Conservation (phyloP, 2,113 vertebrate species). For the Pelmatolapia mariae region DNA sequence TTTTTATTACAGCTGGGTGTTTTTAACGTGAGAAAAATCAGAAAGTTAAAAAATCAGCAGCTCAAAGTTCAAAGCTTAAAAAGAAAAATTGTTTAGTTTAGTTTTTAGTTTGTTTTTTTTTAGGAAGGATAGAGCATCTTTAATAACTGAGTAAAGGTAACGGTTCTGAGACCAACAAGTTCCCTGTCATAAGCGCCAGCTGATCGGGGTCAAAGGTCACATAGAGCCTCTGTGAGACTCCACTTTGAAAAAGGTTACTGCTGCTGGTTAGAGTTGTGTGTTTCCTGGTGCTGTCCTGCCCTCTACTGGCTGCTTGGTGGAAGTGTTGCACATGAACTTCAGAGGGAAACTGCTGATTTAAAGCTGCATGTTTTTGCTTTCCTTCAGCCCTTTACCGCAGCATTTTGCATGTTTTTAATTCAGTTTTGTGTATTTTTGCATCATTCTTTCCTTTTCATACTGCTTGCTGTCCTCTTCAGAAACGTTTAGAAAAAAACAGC, state of each 20-base stretch:
- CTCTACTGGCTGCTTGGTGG: slow-evolving; percentile 79
- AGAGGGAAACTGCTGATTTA: background rate
- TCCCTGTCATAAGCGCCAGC: background rate
- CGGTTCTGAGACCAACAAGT: background rate
- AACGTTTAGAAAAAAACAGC: background rate
- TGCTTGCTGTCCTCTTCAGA: background rate
- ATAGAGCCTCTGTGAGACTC: background rate
- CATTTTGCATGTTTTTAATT: background rate
- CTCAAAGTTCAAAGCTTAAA: background rate
- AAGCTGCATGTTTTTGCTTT: background rate
- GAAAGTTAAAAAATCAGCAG: background rate
- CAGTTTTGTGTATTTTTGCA: background rate
- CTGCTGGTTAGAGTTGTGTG: background rate
- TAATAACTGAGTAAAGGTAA: background rate
- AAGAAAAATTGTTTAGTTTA: too few species aligned
- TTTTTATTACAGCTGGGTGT: background rate
- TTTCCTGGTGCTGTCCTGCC: slow-evolving; percentile 84
- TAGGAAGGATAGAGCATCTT: background rate
- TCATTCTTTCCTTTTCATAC: background rate
- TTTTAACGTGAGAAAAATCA: background rate
- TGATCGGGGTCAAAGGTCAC: slow-evolving; percentile 14
- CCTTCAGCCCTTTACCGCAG: background rate
- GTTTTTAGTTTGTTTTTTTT: too few species aligned
- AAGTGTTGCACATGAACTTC: background rate
- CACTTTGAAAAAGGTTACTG: background rate